Percentiles rank a stretch among this genome's conserved stretches.
Conservation (phyloP, 2,888 invertebrate species). For the Cheilosia soror region DNA sequence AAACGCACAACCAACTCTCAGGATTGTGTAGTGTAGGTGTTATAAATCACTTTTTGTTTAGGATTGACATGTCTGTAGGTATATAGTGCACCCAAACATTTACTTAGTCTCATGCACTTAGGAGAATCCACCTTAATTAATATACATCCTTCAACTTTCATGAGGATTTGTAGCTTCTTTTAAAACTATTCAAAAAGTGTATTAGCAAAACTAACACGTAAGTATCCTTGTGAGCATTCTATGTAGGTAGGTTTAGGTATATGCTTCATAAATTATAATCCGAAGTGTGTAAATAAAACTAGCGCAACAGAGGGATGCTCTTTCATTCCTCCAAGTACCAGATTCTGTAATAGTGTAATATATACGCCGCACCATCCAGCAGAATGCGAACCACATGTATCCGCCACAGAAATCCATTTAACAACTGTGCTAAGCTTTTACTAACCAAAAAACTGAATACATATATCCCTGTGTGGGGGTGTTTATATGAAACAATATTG, state of each 20-base stretch:
- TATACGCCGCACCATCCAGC: conserved; percentile 21
- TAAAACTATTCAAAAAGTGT: background rate
- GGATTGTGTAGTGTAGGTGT: background rate
- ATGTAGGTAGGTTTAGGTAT: background rate
- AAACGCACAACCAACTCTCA: no score
- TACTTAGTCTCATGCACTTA: background rate
- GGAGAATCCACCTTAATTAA: background rate
- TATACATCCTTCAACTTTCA: background rate
- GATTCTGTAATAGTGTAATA: conserved; percentile 4
- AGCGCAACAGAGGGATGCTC: conserved; percentile 22
- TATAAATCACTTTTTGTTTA: background rate
- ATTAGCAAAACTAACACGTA: conserved; percentile 38
- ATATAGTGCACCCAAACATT: background rate
- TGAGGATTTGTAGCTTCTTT: background rate
- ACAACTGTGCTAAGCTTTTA: conserved; percentile 44
- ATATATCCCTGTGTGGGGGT: background rate
- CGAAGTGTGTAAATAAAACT: conserved; percentile 38
- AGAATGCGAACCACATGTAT: conserved; percentile 41
- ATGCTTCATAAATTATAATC: conserved; percentile 37
- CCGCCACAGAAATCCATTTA: conserved; percentile 46
- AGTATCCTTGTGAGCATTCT: background rate
- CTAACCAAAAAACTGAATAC: conserved; percentile 42
- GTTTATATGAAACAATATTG: background rate
- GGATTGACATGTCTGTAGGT: background rate
- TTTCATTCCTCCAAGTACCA: conserved; percentile 4